These are phyloP conservation scores for Ctenomys sociabilis DNA, from an alignment of 2,113 vertebrate genomes.

Conservation along the genomic window DNA sequence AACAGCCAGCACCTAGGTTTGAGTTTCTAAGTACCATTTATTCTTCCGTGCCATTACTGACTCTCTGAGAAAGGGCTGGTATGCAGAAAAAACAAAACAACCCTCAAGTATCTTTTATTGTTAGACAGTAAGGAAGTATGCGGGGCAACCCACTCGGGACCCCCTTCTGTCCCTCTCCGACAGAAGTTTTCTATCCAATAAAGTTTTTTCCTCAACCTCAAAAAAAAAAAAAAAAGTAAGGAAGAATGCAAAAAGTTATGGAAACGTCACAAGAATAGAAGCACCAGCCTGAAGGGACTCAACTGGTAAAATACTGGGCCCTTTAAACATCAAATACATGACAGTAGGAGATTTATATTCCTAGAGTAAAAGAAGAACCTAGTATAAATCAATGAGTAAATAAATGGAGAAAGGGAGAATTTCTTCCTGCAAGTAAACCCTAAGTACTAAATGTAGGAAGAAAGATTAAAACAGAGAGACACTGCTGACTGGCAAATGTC, in stretches of 20 bases:
- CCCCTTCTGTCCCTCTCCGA: too few relatives aligned
- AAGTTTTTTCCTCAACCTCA: too few relatives aligned
- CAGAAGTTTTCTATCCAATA: too few relatives aligned
- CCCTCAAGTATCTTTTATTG: neutral
- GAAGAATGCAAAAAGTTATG: neutral
- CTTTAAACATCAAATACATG: constrained; percentile 12
- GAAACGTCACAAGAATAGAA: neutral
- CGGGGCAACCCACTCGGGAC: too few relatives aligned
- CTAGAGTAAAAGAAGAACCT: constrained; percentile 26
- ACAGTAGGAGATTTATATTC: neutral
- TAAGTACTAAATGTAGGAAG: neutral
- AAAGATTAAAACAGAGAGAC: constrained; percentile 54
- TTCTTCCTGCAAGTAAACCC: neutral
- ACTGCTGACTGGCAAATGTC: neutral
- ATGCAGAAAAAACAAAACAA: neutral
- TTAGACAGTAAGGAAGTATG: constrained; percentile 12
- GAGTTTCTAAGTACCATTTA: neutral
- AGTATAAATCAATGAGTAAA: neutral
- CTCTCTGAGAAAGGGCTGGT: neutral
- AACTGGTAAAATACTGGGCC: neutral
- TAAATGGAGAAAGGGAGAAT: neutral
- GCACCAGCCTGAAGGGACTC: neutral
- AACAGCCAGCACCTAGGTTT: neutral
- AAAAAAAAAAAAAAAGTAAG: too few relatives aligned
- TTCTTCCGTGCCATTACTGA: neutral